Conservation (phyloP, 1,140 invertebrate species). For the Drosophila simulans region DNA sequence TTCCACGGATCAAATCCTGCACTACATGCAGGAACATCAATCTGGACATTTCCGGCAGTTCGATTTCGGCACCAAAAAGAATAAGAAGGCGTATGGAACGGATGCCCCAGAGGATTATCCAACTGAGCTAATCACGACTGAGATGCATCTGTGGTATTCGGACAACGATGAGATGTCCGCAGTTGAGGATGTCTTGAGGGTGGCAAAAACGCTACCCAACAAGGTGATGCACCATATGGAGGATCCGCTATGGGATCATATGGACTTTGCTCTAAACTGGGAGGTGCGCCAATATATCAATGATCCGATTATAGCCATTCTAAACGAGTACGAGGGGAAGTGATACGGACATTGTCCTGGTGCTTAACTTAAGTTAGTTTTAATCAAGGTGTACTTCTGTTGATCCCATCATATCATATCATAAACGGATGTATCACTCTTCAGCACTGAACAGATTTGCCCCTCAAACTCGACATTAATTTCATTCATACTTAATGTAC, state of each 20-base stretch:
- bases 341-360: neutral
- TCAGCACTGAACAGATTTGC: constrained; percentile 11
- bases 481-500: neutral
- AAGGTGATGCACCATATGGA: constrained; percentile 42
- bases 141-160: constrained; percentile 88
- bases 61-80: constrained; percentile 82
- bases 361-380: neutral
- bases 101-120: constrained; percentile 86
- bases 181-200: constrained; percentile 15
- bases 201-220: constrained; percentile 38
- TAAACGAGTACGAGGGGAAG: constrained; percentile 63
- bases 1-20: constrained; percentile 89
- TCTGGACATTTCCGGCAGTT: constrained; percentile 83
- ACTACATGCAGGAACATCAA: constrained; percentile 87
- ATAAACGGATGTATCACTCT: constrained; percentile 13
- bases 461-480: neutral
- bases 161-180: constrained; percentile 86
- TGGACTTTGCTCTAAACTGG: constrained; percentile 85
- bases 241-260: constrained; percentile 39
- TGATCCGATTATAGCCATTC: constrained; percentile 83
- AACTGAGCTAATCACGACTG: constrained; percentile 62
- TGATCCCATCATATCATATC: constrained; percentile 22
- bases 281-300: constrained; percentile 84
- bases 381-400: neutral
- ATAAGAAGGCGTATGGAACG: constrained; percentile 83